A percentile compares a stretch with the other conserved stretches of the same genome.
Evolutionary conservation across 2,797 vertebrate genomes (phyloP).

Genomic region (Sebastolobus alascanus): DNA sequence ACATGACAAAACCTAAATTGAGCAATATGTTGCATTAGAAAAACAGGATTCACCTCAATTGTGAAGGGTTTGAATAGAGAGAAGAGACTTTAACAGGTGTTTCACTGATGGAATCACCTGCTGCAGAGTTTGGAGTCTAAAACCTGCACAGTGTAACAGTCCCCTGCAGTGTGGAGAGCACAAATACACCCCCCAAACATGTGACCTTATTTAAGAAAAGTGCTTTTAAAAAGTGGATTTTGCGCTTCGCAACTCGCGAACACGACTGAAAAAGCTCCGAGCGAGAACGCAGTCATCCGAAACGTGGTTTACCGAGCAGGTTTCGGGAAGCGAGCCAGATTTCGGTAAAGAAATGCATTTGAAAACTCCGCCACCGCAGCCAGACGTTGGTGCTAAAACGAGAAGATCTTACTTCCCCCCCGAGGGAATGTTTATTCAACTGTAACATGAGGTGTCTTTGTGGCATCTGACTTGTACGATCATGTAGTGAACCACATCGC

Average conservation of each 20-base stretch:
- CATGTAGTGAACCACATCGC: constrained; percentile 19
- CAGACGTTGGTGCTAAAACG: neutral
- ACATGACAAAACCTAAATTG: neutral
- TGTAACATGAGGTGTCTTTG: constrained; percentile 41
- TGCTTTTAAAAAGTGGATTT: neutral
- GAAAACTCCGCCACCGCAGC: neutral
- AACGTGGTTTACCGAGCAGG: neutral
- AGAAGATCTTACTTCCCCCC: constrained; percentile 14
- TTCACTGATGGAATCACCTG: no score
- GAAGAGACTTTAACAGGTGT: neutral
- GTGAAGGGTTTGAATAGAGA: neutral
- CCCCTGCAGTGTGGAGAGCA: neutral
- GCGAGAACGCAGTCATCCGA: neutral
- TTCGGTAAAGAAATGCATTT: neutral
- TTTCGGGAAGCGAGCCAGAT: constrained; percentile 4
- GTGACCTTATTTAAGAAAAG: neutral
- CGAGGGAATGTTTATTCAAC: constrained; percentile 40
- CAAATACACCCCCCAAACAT: neutral
- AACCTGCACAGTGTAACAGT: fast-evolving
- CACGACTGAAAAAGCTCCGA: neutral
- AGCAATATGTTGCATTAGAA: neutral
- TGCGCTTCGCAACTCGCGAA: no score
- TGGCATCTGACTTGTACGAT: constrained; percentile 49
- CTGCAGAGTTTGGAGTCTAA: neutral
- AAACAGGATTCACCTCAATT: neutral